Evolutionary conservation across 2,888 invertebrate species (phyloP).

Genomic region (Coelopa pilipes): DNA sequence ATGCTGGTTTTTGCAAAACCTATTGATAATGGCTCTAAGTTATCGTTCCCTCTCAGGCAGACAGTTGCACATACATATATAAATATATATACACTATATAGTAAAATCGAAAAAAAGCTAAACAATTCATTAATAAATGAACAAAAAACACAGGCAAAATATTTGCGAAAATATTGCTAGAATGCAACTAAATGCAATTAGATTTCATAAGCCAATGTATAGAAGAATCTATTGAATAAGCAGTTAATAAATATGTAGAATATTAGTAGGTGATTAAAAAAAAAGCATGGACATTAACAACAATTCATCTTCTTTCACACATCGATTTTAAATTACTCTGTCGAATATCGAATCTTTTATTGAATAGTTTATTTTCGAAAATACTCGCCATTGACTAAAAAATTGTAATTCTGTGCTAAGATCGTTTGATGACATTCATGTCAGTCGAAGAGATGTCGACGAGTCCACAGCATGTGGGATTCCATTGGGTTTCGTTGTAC

Average conservation of each 20-base stretch:
- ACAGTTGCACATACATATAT: no score
- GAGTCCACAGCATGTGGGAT: not conserved
- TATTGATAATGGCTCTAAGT: no score
- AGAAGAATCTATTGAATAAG: constrained; percentile 7
- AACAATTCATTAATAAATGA: not conserved
- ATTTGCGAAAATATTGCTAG: constrained; percentile 1
- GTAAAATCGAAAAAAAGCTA: no score
- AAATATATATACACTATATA: no score
- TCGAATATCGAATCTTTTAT: not conserved
- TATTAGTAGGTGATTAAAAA: constrained; percentile 20
- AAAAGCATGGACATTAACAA: not conserved
- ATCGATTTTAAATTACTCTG: not conserved
- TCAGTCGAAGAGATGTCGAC: not conserved
- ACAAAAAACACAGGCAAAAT: constrained; percentile 12
- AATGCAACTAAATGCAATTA: constrained; percentile 15
- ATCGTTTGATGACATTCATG: not conserved
- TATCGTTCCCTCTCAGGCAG: no score
- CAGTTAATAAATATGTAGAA: constrained; percentile 4
- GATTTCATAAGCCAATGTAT: constrained; percentile 22
- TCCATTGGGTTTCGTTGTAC: no score
- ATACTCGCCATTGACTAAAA: not conserved
- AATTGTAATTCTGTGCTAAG: not conserved
- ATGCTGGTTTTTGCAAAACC: no score
- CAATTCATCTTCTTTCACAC: not conserved
- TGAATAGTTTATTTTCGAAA: not conserved